Conservation (phyloP, 2,797 vertebrate species). For the Centroberyx gerrardi region DNA sequence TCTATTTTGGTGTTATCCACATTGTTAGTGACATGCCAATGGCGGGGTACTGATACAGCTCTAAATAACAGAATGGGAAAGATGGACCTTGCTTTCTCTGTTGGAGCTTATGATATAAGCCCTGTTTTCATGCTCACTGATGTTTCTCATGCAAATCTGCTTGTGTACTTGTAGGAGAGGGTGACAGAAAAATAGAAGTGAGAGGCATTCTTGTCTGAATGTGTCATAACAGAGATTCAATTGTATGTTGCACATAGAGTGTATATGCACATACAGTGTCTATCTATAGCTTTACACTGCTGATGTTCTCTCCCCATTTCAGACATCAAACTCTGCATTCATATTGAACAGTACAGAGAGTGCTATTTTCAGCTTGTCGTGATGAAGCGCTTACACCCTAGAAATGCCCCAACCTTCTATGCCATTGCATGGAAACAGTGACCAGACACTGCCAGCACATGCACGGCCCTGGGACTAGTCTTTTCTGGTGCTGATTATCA, state of each 20-base stretch:
- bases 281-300: neutral
- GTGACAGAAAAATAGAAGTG: neutral
- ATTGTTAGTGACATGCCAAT: neutral
- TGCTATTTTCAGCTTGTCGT: slow-evolving; percentile 14
- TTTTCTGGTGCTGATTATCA: slow-evolving; percentile 62
- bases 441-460: slow-evolving; percentile 5
- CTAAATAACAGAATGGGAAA: neutral
- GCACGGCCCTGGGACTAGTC: slow-evolving; percentile 33
- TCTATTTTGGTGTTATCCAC: neutral
- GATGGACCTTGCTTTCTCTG: slow-evolving; percentile 13
- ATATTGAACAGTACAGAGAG: slow-evolving; percentile 2
- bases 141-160: slow-evolving; percentile 21
- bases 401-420: slow-evolving; percentile 6
- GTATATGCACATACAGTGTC: neutral
- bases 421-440: neutral
- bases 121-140: slow-evolving; percentile 13
- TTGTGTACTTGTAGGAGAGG: slow-evolving; percentile 5
- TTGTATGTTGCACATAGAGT: neutral
- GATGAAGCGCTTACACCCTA: slow-evolving; percentile 3
- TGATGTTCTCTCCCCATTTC: neutral
- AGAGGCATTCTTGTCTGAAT: neutral
- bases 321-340: slow-evolving; percentile 2
- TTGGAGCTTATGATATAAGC: neutral
- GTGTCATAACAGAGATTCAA: slow-evolving; percentile 6
- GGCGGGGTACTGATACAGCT: neutral